A percentile compares a stretch with the other conserved stretches of the same genome.
Conservation (phyloP, 2,888 invertebrate genomes). For the Chouioia cunea region DNA sequence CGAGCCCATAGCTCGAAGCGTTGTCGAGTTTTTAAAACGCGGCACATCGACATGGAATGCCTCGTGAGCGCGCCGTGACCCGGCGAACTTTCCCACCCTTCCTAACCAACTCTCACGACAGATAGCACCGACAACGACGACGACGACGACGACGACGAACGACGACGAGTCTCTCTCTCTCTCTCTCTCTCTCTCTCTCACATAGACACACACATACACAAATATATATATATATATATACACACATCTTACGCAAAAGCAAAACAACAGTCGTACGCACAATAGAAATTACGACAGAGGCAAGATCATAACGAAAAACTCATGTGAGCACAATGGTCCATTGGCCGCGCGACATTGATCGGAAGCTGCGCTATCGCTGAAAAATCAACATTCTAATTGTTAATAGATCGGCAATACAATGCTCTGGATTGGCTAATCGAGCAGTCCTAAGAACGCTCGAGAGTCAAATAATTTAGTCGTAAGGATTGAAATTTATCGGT, state of each 20-base stretch:
- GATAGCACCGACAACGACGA: slow-evolving; percentile 8
- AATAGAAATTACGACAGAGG: slow-evolving; percentile 58
- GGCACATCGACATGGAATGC: too few species aligned
- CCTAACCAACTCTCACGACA: slow-evolving; percentile 10
- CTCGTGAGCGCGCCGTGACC: background rate
- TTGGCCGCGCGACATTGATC: slow-evolving; percentile 48
- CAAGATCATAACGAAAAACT: slow-evolving; percentile 52
- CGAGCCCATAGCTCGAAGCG: too few species aligned
- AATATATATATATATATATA: slow-evolving; percentile 11
- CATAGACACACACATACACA: slow-evolving; percentile 14
- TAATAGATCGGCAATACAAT: slow-evolving; percentile 43
- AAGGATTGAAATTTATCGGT: slow-evolving; percentile 32
- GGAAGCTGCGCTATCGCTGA: slow-evolving; percentile 29
- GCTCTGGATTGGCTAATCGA: slow-evolving; percentile 34
- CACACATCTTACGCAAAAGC: slow-evolving; percentile 36
- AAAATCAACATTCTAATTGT: slow-evolving; percentile 37
- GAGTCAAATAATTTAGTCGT: slow-evolving; percentile 46
- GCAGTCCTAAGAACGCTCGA: slow-evolving; percentile 11
- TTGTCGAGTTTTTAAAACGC: too few species aligned
- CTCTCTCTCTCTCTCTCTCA: slow-evolving; percentile 11
- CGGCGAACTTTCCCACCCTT: slow-evolving; percentile 44
- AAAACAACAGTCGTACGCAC: slow-evolving; percentile 49
- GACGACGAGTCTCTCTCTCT: slow-evolving; percentile 25
- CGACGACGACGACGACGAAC: slow-evolving; percentile 23
- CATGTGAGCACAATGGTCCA: slow-evolving; percentile 49